A percentile compares a stretch with the other conserved stretches of the same genome.
phyloP scores from a whole-genome alignment of 1,140 invertebrate genomes.

The Apis dorsata region DNA sequence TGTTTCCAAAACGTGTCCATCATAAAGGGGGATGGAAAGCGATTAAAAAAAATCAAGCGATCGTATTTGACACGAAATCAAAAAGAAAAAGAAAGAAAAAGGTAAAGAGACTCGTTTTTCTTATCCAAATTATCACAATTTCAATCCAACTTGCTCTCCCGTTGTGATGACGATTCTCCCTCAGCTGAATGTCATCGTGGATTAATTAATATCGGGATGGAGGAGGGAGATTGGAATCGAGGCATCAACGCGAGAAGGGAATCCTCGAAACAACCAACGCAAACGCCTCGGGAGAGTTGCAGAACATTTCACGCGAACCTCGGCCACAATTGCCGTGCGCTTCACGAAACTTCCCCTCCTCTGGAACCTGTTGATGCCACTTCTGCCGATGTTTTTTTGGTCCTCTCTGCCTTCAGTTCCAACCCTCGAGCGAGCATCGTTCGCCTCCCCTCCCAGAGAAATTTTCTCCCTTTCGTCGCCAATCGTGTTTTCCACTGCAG shows the following conservation, averaged over 20 bases:
- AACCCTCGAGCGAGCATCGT: neutral
- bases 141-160: neutral
- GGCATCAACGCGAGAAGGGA: neutral
- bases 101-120: too few relatives aligned
- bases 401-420: neutral
- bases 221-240: neutral
- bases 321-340: conserved; percentile 16
- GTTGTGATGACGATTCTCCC: neutral
- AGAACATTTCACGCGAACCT: conserved; percentile 15
- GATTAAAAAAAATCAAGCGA: too few relatives aligned
- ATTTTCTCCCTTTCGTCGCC: neutral
- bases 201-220: conserved; percentile 21
- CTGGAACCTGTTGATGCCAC: conserved; percentile 46
- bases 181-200: neutral
- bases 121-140: neutral
- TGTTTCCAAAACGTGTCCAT: too few relatives aligned
- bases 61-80: too few relatives aligned
- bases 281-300: conserved; percentile 11
- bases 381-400: conserved; percentile 25
- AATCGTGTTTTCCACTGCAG: neutral
- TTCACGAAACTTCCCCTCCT: conserved; percentile 2
- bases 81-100: too few relatives aligned
- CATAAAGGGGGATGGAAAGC: too few relatives aligned
- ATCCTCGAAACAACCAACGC: neutral
- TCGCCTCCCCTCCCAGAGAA: neutral